phyloP scores from a whole-genome alignment of 2,888 invertebrate species.

The Pachycephus smyrnensis region DNA sequence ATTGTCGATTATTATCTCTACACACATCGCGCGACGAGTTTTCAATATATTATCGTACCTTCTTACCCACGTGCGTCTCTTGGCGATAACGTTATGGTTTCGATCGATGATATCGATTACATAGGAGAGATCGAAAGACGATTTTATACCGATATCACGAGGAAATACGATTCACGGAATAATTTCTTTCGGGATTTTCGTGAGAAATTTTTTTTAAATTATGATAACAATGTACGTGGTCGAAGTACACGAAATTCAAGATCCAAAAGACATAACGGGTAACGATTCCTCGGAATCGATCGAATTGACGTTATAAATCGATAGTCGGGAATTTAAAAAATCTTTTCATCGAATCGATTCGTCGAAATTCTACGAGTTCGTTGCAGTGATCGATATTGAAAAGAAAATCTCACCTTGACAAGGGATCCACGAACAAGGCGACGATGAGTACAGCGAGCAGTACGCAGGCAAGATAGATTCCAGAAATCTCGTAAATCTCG shows the following conservation, averaged over 20 bases:
- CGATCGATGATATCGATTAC: neutral
- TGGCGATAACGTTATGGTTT: neutral
- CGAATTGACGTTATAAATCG: too few species aligned
- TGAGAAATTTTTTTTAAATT: too few species aligned
- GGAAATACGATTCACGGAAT: neutral
- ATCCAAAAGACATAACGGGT: too few species aligned
- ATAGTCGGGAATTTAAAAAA: too few species aligned
- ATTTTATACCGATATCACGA: too few species aligned
- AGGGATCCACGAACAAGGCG: constrained; percentile 88
- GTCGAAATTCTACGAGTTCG: too few species aligned
- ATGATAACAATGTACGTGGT: too few species aligned
- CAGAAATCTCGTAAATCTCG: constrained; percentile 89
- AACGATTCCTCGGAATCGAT: too few species aligned
- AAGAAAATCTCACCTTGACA: constrained; percentile 77
- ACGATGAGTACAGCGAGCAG: constrained; percentile 88
- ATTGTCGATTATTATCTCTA: neutral
- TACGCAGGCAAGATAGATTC: constrained; percentile 90
- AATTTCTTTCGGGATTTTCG: too few species aligned
- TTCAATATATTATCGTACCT: neutral
- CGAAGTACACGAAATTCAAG: too few species aligned
- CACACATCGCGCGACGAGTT: neutral
- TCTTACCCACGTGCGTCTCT: too few species aligned
- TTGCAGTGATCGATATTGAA: neutral
- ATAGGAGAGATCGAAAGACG: neutral
- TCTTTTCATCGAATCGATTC: too few species aligned